Evolutionary conservation across 2,797 vertebrate species (phyloP).

Genomic region (Syndactyla subalaris): DNA sequence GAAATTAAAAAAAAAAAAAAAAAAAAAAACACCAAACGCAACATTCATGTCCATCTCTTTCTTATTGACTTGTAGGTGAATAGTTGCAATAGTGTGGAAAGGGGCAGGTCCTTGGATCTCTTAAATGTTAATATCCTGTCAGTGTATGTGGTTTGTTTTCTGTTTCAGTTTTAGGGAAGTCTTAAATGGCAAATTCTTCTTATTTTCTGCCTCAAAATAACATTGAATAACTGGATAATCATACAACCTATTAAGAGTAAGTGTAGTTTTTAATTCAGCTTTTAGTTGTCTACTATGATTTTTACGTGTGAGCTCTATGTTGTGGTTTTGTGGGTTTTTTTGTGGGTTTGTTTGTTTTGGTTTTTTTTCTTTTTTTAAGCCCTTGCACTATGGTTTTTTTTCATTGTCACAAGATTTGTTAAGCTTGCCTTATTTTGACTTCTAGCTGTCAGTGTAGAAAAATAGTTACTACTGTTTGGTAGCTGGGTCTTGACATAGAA

Average conservation of each 20-base stretch:
- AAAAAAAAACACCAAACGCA: neutral
- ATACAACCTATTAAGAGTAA: neutral
- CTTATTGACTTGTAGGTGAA: neutral
- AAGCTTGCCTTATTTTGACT: neutral
- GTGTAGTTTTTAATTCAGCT: neutral
- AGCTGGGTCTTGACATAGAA: neutral
- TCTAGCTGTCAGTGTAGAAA: neutral
- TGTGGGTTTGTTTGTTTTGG: neutral
- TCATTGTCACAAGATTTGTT: neutral
- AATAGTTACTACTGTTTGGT: neutral
- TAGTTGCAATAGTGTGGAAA: neutral
- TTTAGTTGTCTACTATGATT: neutral
- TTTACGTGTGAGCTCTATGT: neutral
- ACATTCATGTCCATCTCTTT: neutral
- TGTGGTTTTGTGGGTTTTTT: neutral
- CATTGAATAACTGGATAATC: neutral
- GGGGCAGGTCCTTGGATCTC: neutral
- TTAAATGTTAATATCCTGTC: neutral
- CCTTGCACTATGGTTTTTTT: neutral
- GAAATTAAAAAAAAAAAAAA: too few species aligned
- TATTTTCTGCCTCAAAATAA: neutral
- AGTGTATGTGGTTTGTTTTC: neutral
- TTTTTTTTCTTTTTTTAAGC: neutral
- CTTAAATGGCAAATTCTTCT: neutral
- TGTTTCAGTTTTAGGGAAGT: neutral